Conservation (phyloP, 2,888 invertebrate genomes). For the Dorcus parallelipipedus region DNA sequence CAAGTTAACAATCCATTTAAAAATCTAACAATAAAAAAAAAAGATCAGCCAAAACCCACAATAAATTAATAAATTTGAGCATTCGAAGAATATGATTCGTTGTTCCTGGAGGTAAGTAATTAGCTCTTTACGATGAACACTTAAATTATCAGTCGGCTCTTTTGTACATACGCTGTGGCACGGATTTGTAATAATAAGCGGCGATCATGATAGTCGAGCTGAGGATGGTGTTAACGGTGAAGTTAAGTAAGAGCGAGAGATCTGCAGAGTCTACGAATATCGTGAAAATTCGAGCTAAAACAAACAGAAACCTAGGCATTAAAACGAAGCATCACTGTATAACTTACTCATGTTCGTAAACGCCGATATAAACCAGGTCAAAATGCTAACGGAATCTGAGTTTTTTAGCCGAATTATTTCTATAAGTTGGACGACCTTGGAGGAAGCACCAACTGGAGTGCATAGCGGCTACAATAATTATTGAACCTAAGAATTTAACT, state of each 20-base stretch:
- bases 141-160: too few relatives aligned
- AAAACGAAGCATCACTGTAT: not conserved
- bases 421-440: constrained; percentile 74
- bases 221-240: constrained; percentile 65
- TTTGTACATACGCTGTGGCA: too few relatives aligned
- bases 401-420: constrained; percentile 69
- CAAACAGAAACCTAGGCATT: constrained; percentile 5
- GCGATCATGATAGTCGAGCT: constrained; percentile 68
- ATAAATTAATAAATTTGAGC: too few relatives aligned
- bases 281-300: constrained; percentile 76
- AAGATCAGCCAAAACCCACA: too few relatives aligned
- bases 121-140: too few relatives aligned
- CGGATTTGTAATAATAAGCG: constrained; percentile 62
- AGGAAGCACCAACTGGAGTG: constrained; percentile 78
- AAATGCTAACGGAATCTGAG: constrained; percentile 72
- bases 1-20: too few relatives aligned
- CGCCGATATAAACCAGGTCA: constrained; percentile 80
- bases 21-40: too few relatives aligned
- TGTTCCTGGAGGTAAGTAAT: too few relatives aligned
- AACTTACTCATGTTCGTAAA: constrained; percentile 77
- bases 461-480: constrained; percentile 61
- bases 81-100: too few relatives aligned
- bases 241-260: constrained; percentile 67
- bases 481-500: not conserved
- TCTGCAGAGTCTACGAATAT: constrained; percentile 78